phyloP scores from a whole-genome alignment of 1,140 invertebrate species.

The Lasioglossum albipes region DNA sequence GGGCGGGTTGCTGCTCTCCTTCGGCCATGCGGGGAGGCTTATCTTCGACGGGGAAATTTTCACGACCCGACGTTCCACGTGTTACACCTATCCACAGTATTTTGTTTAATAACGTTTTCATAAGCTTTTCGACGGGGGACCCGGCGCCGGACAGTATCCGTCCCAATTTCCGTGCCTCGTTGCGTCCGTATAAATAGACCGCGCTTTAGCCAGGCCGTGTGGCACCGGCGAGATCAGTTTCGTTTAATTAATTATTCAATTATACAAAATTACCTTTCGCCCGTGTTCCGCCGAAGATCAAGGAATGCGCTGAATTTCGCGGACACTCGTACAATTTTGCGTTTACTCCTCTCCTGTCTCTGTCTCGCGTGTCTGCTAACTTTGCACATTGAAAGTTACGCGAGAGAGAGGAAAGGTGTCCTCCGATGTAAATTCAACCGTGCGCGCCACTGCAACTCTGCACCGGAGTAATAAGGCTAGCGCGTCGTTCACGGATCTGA shows the following conservation, averaged over 20 bases:
- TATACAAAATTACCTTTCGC: too few species aligned
- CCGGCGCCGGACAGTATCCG: neutral
- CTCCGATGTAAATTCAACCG: too few species aligned
- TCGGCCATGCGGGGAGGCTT: neutral
- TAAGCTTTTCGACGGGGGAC: neutral
- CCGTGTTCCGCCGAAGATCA: neutral
- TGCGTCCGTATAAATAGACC: neutral
- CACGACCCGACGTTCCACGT: neutral
- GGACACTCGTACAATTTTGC: too few species aligned
- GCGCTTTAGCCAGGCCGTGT: neutral
- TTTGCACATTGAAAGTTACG: too few species aligned
- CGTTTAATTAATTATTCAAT: conserved; percentile 27
- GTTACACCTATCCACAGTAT: neutral
- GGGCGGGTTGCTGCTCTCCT: neutral
- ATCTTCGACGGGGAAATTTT: neutral
- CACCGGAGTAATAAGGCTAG: neutral
- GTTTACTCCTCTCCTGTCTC: too few species aligned
- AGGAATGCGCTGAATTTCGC: too few species aligned
- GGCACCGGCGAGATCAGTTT: conserved; percentile 2
- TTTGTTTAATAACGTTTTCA: conserved; percentile 8
- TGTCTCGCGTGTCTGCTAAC: too few species aligned
- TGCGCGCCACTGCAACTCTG: neutral
- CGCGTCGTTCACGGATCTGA: neutral
- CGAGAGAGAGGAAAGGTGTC: too few species aligned
- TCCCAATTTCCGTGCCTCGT: neutral